Evolutionary conservation across 92 coral and sea anemone genomes (phyloP).

Genomic region (Montipora capitata): DNA sequence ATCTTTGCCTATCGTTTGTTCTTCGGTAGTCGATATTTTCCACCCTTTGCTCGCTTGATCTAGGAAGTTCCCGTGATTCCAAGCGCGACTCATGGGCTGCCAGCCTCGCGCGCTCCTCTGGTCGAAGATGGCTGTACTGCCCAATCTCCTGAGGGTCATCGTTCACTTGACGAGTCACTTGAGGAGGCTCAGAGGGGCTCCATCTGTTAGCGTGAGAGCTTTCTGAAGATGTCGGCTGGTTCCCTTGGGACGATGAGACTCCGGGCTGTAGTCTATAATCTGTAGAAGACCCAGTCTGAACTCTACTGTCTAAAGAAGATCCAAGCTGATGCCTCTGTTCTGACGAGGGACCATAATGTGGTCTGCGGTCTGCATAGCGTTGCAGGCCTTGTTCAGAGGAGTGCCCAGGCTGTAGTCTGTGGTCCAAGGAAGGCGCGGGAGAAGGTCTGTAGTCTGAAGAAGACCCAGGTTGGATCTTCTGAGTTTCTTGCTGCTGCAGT

Average conservation of each 20-base stretch:
- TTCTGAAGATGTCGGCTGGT: not conserved
- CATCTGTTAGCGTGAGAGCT: conserved; percentile 4
- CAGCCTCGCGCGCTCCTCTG: conserved; percentile 57
- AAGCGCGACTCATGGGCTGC: conserved; percentile 56
- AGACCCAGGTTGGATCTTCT: not conserved
- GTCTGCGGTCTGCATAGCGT: not conserved
- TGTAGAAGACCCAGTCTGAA: not conserved
- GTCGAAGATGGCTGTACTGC: conserved; percentile 42
- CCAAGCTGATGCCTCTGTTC: no score
- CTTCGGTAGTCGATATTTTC: conserved; percentile 16
- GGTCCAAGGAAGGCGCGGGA: not conserved
- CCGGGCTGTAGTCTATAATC: conserved; percentile 6
- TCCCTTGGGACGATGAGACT: conserved; percentile 8
- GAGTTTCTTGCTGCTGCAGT: not conserved
- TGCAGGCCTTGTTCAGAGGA: not conserved
- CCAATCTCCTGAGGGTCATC: conserved; percentile 12
- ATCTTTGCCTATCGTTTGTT: conserved; percentile 30
- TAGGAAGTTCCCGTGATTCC: conserved; percentile 37
- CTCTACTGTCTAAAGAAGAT: not conserved
- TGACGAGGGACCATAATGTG: not conserved
- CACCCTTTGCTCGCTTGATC: conserved; percentile 43
- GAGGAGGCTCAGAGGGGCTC: conserved; percentile 44
- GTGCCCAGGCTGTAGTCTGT: not conserved
- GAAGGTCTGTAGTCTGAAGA: not conserved
- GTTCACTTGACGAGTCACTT: conserved; percentile 40